These are phyloP conservation scores for Cephalopterus ornatus DNA, from an alignment of 2,113 vertebrate genomes.

Conservation along the genomic window DNA sequence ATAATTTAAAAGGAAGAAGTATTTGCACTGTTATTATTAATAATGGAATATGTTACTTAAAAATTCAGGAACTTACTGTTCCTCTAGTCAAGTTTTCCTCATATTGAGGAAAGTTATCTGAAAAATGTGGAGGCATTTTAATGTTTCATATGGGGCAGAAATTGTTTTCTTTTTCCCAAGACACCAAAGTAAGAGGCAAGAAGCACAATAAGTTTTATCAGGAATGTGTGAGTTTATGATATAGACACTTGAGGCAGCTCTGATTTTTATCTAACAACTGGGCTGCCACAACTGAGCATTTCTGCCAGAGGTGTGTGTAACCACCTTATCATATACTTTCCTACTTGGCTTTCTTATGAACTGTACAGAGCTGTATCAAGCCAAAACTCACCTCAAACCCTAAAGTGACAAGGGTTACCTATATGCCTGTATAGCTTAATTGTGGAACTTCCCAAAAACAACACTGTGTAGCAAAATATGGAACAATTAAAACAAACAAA, in stretches of 20 bases:
- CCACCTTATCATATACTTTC: background rate
- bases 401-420: background rate
- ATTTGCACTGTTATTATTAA: conserved; percentile 51
- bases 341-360: background rate
- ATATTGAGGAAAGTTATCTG: background rate
- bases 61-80: conserved; percentile 43
- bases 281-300: background rate
- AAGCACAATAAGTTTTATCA: background rate
- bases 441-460: background rate
- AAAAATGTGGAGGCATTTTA: background rate
- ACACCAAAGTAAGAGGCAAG: background rate
- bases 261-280: background rate
- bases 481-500: background rate
- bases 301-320: background rate
- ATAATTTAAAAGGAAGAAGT: conserved; percentile 21
- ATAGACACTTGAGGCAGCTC: background rate
- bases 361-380: background rate
- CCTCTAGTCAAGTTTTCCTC: conserved; percentile 30
- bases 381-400: background rate
- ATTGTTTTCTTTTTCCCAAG: background rate
- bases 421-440: background rate
- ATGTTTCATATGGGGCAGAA: background rate
- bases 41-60: conserved; percentile 55
- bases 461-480: background rate
- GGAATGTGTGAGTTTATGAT: background rate